Evolutionary conservation across 2,888 invertebrate genomes (phyloP).

Genomic region (Ramazzottius varieornatus): DNA sequence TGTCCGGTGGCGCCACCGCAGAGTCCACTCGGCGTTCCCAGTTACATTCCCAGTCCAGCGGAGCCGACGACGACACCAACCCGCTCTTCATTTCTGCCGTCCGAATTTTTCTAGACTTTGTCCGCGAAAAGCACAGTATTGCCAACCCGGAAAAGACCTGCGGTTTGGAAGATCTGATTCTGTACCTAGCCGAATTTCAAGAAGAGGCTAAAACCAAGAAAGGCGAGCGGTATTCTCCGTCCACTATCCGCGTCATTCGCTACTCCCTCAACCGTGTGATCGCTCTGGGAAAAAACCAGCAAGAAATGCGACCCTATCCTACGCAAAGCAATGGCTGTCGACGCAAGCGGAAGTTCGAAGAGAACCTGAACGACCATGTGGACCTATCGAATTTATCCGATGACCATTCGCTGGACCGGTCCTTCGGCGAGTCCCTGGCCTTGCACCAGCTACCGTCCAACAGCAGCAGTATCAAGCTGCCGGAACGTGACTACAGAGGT

Average conservation of each 20-base stretch:
- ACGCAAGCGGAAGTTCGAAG: background rate
- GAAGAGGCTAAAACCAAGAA: background rate
- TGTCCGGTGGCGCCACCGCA: no score
- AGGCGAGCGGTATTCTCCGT: background rate
- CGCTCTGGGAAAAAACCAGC: background rate
- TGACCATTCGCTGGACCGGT: no score
- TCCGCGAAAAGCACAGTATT: background rate
- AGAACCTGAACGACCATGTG: no score
- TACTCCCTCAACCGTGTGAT: background rate
- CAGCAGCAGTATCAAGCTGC: no score
- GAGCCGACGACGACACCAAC: slow-evolving; percentile 2
- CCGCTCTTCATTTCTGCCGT: background rate
- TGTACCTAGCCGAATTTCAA: background rate
- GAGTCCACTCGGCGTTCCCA: no score
- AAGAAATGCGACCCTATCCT: background rate
- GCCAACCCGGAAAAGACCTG: background rate
- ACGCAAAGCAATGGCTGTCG: background rate
- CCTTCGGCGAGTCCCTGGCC: no score
- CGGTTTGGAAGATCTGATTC: background rate
- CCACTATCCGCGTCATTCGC: background rate
- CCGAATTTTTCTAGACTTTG: background rate
- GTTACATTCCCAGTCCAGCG: no score
- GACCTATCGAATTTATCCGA: no score
- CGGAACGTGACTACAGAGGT: no score
- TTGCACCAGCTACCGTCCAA: no score